Base-by-base conservation (phyloP, 2,113 vertebrate species). In the Odocoileus hemionus region DNA sequence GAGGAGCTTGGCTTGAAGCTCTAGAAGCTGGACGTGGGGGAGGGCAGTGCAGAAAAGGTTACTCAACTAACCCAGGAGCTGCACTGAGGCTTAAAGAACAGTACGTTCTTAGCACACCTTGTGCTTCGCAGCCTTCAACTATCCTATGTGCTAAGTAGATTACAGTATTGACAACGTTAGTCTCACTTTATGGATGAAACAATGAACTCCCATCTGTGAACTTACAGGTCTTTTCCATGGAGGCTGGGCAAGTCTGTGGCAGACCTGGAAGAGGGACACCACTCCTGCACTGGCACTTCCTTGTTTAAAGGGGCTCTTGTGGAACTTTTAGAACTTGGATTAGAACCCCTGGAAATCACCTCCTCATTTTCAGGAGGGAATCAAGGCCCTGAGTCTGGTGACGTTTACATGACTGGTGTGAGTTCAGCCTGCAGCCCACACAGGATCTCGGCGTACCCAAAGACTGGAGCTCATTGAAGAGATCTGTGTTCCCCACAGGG, bases 91-190 rank as follows among this genome's bases (percentile, higher is more conserved):
- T 28, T 57, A 2, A 54, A 21, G 12, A 25, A 54, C 21, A 10
- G 33, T 26, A 6, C 43, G 2, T 47, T 30, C 25, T 43, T 8
- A 36, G 55, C 12, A 28, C 26, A 6, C 19, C 1, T 30, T 14
- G 43, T 13, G 26, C 79, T 50, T 19, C 57, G 21, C 28, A 3
- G 36, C 16, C 74, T 86, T 64, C 16, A 43, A 6, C 54, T 6
- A 7, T 9, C 61, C 55, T 1, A 2, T 55, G 52, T 39, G 21
- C 80, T 83, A 9, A 4, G 52, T 4, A 60, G 79, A 5, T 21
- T 19, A 88, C 0, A 3, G 16, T 3, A 1, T 11, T 50, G 45
- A 26, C 19, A 5, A 50, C 0, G 15, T 6, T 50, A 28, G 64
- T 33, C 19, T 87, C 50, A 15, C 21, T 23, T 52, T 60, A 15